Base-by-base conservation (phyloP, 2,113 vertebrate species). In the Myxocyprinus asiaticus region DNA sequence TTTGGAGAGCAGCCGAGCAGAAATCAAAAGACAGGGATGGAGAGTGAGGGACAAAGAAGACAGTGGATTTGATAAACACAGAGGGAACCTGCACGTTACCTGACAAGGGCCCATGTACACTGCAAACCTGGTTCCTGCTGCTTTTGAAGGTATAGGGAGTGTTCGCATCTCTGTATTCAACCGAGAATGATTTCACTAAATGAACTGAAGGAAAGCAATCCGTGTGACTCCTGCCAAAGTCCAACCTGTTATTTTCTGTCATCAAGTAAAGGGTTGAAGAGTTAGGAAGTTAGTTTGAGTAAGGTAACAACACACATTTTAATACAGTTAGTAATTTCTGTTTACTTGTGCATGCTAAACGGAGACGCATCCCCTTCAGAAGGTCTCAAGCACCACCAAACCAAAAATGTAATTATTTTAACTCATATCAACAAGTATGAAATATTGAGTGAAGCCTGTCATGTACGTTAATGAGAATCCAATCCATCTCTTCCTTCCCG, bases 1-100 rank as follows among this genome's bases (percentile, higher is more conserved):
- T 95, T 95, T 95, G 91, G 94, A 94, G 93, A 89, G 85, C 94
- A 94, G 88, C 90, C 91, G 94, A 92, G 93, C 93, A 95, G 92
- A 96, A 96, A 95, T 95, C 93, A 94, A 87, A 93, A 83, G 88
- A 83, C 82, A 78, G 76, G 50, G 70, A 84, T 81, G 77, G 78
- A 84, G 69, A 67, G 66, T 74, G 75, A 58, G 75, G 64, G 76
- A 76, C 59, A 78, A 80, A 78, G 63, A 76, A 74, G 70, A 81
- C 55, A 77, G 67, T 74, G 66, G 63, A 76, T 53, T 65, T 72
- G 83, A 77, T 63, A 81, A 75, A 82, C 68, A 67, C 63, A 47
- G 61, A 56, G 75, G 61, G 50, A 78, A 72, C 69, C 76, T 82
- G 58, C 5, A 10, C 17, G 62, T 71, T 67, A 58, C 64, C 70